Evolutionary conservation across 2,113 vertebrate species (phyloP), one percentile per base, ranked within the genome.

Genomic region (Colius striatus): DNA sequence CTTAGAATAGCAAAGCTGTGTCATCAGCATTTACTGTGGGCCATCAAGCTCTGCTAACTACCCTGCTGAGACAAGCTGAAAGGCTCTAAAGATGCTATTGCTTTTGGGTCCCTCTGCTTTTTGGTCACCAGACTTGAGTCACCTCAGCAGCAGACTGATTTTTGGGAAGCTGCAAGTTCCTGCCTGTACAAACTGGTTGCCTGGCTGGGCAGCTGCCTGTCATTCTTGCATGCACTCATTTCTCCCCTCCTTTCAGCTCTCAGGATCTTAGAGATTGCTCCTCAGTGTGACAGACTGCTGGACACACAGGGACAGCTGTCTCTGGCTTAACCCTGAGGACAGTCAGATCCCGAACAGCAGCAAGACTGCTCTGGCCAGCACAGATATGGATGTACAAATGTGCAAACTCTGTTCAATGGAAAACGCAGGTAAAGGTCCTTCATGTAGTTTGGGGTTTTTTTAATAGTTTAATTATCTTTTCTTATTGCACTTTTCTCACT

Each of bases 11-110:
- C 41, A 32, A 63, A 58, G 50, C 57, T 26, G 25, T 34, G 58
- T 51, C 0, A 3, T 65, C 61, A 22, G 19, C 0, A 0, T 32
- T 27, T 11, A 11, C 32, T 10, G 26, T 2, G 2, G 63, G 11
- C 57, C 30, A 16, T 17, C 57, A n/a, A 11, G 38, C 55, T 80
- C 57, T 70, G 78, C 25, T 74, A 18, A 73, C 26, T 27, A 13
- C 50, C 84, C 36, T 75, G 50, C 72, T 83, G 60, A 27, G 58
- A 73, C 32, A 19, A 10, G 23, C 36, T 27, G 43, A 73, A 78
- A 87, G 25, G 54, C 72, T 87, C 43, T 83, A 83, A 67, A 83
- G 77, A 83, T 54, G 72, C 48, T 63, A 77, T 51, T 90, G 65
- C 20, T 51, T 85, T 87, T 87, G 88, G 22, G 54, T 32, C 11